These are phyloP conservation scores for Sebastes iracundus DNA, from an alignment of 2,797 vertebrate genomes.

Conservation along the genomic window DNA sequence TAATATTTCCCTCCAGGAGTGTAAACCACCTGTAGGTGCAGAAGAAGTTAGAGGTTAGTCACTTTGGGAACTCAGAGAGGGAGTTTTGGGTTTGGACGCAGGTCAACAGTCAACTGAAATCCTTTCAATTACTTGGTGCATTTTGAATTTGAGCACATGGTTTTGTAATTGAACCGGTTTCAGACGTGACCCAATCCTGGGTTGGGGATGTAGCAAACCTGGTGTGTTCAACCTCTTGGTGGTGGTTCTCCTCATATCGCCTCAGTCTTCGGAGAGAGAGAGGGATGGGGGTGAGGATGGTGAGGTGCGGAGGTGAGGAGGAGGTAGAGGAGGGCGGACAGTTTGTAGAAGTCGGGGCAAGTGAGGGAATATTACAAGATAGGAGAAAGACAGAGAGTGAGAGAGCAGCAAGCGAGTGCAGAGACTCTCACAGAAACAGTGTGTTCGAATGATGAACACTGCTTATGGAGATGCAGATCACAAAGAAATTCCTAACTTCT, in stretches of 20 bases:
- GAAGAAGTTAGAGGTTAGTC: constrained; percentile 43
- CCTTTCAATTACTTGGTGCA: constrained; percentile 10
- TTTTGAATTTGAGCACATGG: background rate
- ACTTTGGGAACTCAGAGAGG: background rate
- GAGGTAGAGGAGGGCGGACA: constrained; percentile 75
- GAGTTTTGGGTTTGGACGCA: background rate
- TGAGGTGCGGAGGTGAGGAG: constrained; percentile 72
- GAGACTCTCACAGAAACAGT: constrained; percentile 5
- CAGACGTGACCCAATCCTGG: constrained; percentile 38
- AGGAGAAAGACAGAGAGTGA: constrained; percentile 76
- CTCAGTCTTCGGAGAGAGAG: constrained; percentile 91
- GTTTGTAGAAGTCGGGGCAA: constrained; percentile 70
- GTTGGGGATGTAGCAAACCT: constrained; percentile 87
- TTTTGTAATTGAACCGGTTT: constrained; percentile 29
- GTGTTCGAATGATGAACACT: background rate
- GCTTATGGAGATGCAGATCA: background rate
- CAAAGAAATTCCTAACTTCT: background rate
- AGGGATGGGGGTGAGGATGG: constrained; percentile 77
- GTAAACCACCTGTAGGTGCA: constrained; percentile 47
- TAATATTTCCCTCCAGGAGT: constrained; percentile 12
- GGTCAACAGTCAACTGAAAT: constrained; percentile 31
- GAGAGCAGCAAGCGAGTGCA: constrained; percentile 43
- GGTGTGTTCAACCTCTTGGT: constrained; percentile 88
- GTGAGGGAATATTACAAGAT: constrained; percentile 76
- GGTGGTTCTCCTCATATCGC: constrained; percentile 89